A percentile compares a stretch with the other conserved stretches of the same genome.
Conservation (phyloP, 2,113 vertebrate species). For the Lophura nycthemera region DNA sequence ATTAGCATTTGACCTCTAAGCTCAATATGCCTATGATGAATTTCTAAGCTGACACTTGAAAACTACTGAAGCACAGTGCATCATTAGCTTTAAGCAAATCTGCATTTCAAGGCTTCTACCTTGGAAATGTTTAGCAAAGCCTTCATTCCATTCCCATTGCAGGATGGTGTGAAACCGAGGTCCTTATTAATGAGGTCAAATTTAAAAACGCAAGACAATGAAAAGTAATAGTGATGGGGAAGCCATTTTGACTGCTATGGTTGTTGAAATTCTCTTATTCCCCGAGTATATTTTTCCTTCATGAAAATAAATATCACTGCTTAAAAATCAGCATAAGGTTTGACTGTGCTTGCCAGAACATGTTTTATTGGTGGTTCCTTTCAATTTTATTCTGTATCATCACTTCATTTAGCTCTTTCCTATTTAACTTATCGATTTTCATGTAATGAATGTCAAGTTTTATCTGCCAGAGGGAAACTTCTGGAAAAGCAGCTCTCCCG, state of each 20-base stretch:
- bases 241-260: not conserved
- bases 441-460: not conserved
- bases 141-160: not conserved
- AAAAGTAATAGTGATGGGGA: rapidly evolving
- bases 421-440: not conserved
- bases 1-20: rapidly evolving
- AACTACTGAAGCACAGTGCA: not conserved
- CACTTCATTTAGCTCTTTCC: not conserved
- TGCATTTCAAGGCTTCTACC: not conserved
- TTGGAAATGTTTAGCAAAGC: not conserved
- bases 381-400: not conserved
- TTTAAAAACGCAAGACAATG: not conserved
- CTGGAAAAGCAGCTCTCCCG: not conserved
- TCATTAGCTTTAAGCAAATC: not conserved
- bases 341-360: not conserved
- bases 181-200: not conserved
- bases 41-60: not conserved
- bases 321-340: not conserved
- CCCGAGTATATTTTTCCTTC: not conserved
- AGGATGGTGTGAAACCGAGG: not conserved
- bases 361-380: not conserved
- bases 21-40: not conserved
- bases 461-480: not conserved
- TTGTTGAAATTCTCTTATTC: not conserved
- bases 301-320: not conserved